Percentiles rank a stretch among this genome's conserved stretches.
These are phyloP conservation scores for Micropoecilia bifurca DNA, from an alignment of 2,797 vertebrate genomes.

Conservation along the genomic window DNA sequence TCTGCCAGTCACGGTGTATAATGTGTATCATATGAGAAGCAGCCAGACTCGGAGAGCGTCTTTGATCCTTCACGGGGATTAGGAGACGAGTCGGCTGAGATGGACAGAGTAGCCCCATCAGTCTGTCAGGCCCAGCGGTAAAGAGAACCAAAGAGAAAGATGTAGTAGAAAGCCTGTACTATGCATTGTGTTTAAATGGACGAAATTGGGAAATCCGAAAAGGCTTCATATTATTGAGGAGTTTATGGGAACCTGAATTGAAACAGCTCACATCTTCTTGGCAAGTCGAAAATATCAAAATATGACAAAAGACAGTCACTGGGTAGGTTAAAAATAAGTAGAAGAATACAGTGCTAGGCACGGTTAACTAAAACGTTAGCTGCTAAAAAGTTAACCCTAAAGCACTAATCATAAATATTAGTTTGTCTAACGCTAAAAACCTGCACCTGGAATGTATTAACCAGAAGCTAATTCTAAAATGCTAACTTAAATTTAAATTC, in stretches of 20 bases:
- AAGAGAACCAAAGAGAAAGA: slow-evolving; percentile 12
- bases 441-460: neutral
- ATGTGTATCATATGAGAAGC: slow-evolving; percentile 77
- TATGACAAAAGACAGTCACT: neutral
- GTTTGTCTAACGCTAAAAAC: neutral
- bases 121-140: slow-evolving; percentile 28
- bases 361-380: neutral
- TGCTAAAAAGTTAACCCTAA: neutral
- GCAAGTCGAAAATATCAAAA: slow-evolving; percentile 2
- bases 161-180: neutral
- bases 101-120: slow-evolving; percentile 42
- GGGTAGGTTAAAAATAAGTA: neutral
- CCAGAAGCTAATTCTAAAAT: neutral
- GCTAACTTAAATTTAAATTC: neutral
- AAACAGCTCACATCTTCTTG: neutral
- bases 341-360: neutral
- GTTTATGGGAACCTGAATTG: neutral
- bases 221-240: neutral
- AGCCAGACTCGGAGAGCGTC: slow-evolving; percentile 47
- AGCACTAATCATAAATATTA: neutral
- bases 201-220: neutral
- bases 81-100: slow-evolving; percentile 55
- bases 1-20: slow-evolving; percentile 68
- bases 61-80: slow-evolving; percentile 72
- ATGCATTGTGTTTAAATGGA: neutral